These are phyloP conservation scores for Protula sp. DNA, from an alignment of 2,888 invertebrate species.

Conservation along the genomic window DNA sequence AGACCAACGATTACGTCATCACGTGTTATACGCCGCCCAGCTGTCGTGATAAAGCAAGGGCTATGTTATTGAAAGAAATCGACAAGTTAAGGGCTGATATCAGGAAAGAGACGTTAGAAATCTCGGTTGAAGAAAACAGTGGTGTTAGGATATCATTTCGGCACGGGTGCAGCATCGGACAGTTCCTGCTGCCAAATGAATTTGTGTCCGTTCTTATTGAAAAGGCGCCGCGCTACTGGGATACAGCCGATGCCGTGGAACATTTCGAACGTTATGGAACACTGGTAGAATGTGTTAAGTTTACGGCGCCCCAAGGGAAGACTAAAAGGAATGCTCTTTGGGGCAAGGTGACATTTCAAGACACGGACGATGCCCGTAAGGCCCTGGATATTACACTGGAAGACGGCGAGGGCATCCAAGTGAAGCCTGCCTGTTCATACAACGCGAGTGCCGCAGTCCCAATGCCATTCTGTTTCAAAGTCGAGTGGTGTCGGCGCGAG, in stretches of 20 bases:
- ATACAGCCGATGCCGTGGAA: background rate
- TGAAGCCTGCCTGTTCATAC: background rate
- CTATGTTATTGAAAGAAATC: background rate
- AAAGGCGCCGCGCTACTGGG: background rate
- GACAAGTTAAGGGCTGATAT: background rate
- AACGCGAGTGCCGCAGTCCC: background rate
- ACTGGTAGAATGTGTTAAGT: background rate
- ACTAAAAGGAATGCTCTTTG: background rate
- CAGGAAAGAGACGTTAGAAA: background rate
- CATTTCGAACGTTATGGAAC: background rate
- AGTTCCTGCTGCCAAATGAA: constrained; percentile 4
- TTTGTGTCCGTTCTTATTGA: background rate
- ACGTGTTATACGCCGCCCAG: background rate
- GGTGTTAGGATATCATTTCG: background rate
- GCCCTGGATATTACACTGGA: too few species aligned
- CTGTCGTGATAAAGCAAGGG: background rate
- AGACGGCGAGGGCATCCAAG: background rate
- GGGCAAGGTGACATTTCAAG: constrained; percentile 1
- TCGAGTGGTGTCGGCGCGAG: background rate
- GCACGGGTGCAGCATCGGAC: background rate
- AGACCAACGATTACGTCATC: background rate
- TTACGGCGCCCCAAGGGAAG: background rate
- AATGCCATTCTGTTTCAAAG: background rate
- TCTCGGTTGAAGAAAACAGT: background rate
- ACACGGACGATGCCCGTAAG: background rate